These are phyloP conservation scores for Gymnoscopelus braueri DNA, from an alignment of 2,797 vertebrate species.

Conservation along the genomic window DNA sequence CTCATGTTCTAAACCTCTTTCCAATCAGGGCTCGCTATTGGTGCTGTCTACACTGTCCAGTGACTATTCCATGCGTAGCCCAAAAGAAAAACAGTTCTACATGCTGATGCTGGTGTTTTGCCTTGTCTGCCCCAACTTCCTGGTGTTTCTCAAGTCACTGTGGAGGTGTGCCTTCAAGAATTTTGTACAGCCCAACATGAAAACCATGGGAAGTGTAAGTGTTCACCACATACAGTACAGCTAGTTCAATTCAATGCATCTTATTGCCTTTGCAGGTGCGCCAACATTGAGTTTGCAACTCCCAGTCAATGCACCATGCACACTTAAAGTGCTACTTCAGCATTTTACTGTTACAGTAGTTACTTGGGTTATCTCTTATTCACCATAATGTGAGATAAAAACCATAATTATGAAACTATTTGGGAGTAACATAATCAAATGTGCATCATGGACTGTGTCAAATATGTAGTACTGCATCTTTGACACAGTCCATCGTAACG, in stretches of 20 bases:
- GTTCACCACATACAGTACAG: neutral
- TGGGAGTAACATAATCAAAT: no score
- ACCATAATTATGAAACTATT: no score
- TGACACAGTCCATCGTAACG: no score
- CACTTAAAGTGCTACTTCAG: no score
- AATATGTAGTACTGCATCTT: no score
- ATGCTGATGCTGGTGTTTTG: conserved; percentile 80
- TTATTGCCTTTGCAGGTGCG: no score
- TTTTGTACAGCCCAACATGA: conserved; percentile 73
- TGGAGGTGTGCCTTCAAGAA: conserved; percentile 84
- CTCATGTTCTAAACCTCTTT: conserved; percentile 25
- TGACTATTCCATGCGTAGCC: conserved; percentile 54
- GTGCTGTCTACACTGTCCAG: conserved; percentile 75
- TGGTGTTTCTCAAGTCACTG: conserved; percentile 82
- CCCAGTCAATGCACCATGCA: no score
- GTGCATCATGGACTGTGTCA: no score
- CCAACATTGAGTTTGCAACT: no score
- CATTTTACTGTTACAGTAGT: no score
- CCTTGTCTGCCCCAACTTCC: conserved; percentile 81
- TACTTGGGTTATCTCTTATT: neutral
- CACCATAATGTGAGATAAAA: neutral
- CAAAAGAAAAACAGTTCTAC: conserved; percentile 77
- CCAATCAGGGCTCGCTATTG: conserved; percentile 75
- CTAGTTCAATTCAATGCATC: no score
- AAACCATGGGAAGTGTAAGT: conserved; percentile 75